Percentiles rank a stretch among this genome's conserved stretches.
Conservation (phyloP, 2,113 vertebrate genomes). For the Myiozetetes cayanensis region DNA sequence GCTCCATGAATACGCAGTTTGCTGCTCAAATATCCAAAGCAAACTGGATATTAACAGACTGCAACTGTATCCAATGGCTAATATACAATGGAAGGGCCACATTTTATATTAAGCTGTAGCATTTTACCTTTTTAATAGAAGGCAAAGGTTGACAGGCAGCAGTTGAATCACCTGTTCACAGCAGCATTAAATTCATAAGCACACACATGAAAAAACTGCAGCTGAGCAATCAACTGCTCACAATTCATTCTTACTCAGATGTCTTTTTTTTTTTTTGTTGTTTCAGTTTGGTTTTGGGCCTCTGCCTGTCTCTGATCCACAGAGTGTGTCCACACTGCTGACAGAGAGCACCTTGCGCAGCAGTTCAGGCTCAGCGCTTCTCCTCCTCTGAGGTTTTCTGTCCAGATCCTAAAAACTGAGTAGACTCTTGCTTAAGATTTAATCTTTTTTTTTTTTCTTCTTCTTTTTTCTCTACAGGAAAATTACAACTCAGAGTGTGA, state of each 20-base stretch:
- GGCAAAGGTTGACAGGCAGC: not conserved
- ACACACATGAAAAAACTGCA: not conserved
- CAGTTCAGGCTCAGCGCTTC: not conserved
- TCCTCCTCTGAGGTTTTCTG: not conserved
- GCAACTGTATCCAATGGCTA: not conserved
- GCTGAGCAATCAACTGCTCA: not conserved
- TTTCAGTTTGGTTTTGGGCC: not conserved
- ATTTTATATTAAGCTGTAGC: not conserved
- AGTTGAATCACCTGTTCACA: not conserved
- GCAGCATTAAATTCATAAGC: not conserved
- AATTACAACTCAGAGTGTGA: constrained; percentile 90
- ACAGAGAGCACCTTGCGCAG: not conserved
- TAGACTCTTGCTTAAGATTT: not conserved
- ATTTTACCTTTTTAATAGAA: not conserved
- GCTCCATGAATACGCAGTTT: not conserved
- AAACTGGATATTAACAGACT: not conserved
- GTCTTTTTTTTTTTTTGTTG: not conserved
- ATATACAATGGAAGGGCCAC: not conserved
- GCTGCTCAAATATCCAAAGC: not conserved
- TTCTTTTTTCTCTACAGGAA: constrained; percentile 74
- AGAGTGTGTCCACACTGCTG: not conserved
- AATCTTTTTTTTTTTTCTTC: not conserved
- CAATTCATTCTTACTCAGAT: not conserved
- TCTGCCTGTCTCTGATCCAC: not conserved
- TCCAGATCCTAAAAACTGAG: not conserved